These are phyloP conservation scores for Tetramorium simillimum DNA, from an alignment of 1,140 invertebrate species.

Conservation along the genomic window DNA sequence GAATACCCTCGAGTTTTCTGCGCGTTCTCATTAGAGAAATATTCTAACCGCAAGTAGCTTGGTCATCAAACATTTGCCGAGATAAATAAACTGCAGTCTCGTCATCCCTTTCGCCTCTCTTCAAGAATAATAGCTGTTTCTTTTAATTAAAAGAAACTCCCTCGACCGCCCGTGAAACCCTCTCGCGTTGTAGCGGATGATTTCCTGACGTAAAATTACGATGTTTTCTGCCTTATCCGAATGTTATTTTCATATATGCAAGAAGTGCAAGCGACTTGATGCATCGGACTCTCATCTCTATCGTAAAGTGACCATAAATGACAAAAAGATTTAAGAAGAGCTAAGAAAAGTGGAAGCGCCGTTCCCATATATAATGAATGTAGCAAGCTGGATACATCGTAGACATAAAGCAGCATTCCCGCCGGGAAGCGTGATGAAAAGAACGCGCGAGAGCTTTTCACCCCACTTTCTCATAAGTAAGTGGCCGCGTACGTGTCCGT, in stretches of 20 bases:
- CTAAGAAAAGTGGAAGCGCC: conserved; percentile 38
- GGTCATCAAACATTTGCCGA: conserved; percentile 48
- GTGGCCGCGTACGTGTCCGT: conserved; percentile 77
- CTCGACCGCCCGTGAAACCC: neutral
- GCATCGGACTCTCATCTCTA: conserved; percentile 62
- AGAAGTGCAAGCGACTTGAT: conserved; percentile 76
- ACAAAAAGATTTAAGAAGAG: conserved; percentile 49
- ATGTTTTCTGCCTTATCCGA: conserved; percentile 48
- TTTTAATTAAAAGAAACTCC: conserved; percentile 69
- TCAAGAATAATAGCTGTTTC: conserved; percentile 64
- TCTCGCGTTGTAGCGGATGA: neutral
- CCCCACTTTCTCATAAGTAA: conserved; percentile 76
- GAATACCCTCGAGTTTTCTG: conserved; percentile 12
- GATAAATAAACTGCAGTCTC: conserved; percentile 36
- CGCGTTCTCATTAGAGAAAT: conserved; percentile 29
- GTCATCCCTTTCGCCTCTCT: conserved; percentile 5
- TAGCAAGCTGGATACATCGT: conserved; percentile 52
- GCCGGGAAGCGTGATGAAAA: conserved; percentile 80
- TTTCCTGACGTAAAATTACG: conserved; percentile 41
- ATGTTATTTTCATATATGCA: conserved; percentile 55
- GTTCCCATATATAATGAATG: neutral
- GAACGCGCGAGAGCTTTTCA: conserved; percentile 75
- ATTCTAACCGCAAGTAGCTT: conserved; percentile 27
- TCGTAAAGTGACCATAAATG: conserved; percentile 24
- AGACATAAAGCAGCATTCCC: conserved; percentile 64